A percentile compares a stretch with the other conserved stretches of the same genome.
Evolutionary conservation across 2,888 invertebrate species (phyloP).

Genomic region (Apeira syringaria): DNA sequence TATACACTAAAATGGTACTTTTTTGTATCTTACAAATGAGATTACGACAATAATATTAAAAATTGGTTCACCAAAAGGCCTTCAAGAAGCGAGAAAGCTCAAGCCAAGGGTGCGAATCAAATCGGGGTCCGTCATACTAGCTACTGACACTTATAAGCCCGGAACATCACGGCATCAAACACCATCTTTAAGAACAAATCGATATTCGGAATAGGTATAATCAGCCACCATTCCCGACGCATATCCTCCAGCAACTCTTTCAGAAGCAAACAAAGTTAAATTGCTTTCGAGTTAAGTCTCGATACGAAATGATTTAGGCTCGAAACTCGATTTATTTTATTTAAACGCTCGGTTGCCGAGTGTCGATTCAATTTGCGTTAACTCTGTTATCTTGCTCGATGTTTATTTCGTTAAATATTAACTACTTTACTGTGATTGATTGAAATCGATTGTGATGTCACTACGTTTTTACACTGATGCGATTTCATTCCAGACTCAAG

Average conservation of each 20-base stretch:
- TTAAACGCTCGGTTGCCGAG: constrained; percentile 29
- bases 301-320: constrained; percentile 39
- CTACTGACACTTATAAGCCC: too few relatives aligned
- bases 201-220: neutral
- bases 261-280: constrained; percentile 35
- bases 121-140: too few relatives aligned
- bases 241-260: constrained; percentile 28
- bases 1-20: too few relatives aligned
- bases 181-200: too few relatives aligned
- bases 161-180: too few relatives aligned
- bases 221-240: neutral
- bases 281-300: constrained; percentile 33
- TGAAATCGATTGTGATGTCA: neutral
- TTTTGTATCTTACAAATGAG: too few relatives aligned
- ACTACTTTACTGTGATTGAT: constrained; percentile 18
- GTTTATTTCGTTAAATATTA: constrained; percentile 17
- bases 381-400: constrained; percentile 17
- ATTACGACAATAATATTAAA: too few relatives aligned
- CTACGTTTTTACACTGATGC: too few relatives aligned
- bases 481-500: too few relatives aligned
- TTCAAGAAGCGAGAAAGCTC: too few relatives aligned
- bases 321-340: constrained; percentile 33
- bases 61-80: too few relatives aligned
- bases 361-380: constrained; percentile 28
- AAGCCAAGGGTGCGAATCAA: too few relatives aligned